Percentiles rank a stretch among this genome's conserved stretches.
phyloP scores from a whole-genome alignment of 2,797 vertebrate species.

The Centroberyx gerrardi region DNA sequence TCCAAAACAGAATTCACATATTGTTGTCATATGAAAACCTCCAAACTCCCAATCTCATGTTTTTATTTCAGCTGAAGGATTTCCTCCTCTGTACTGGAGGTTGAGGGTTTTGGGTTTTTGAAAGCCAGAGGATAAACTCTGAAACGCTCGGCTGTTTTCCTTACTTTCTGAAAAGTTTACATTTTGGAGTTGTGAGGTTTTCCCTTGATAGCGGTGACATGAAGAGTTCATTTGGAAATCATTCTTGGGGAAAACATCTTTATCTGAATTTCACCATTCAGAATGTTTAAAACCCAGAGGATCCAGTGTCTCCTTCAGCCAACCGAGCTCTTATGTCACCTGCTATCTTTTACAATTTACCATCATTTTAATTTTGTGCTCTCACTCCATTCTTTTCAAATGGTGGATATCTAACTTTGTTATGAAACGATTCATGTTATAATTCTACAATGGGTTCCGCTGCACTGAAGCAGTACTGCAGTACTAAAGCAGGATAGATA shows the following conservation, averaged over 20 bases:
- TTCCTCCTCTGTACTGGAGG: no score
- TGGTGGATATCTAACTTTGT: background rate
- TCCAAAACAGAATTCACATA: no score
- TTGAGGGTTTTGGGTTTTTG: no score
- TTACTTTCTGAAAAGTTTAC: background rate
- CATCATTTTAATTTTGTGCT: background rate
- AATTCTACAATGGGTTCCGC: no score
- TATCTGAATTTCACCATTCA: background rate
- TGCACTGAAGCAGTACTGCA: no score
- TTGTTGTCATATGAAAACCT: background rate
- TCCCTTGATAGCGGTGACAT: background rate
- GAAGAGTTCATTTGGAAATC: background rate
- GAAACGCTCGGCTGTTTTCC: background rate
- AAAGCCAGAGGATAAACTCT: background rate
- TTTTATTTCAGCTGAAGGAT: background rate
- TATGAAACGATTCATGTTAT: no score
- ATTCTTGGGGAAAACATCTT: background rate
- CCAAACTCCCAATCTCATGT: background rate
- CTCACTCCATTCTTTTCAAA: background rate
- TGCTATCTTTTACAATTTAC: background rate
- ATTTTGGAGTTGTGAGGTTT: background rate
- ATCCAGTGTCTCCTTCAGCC: no score
- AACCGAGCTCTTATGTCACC: background rate
- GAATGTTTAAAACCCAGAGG: background rate
- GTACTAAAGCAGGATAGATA: background rate